phyloP scores from a whole-genome alignment of 35 echinoderm and acorn worm genomes.

The Ptychodera flava region DNA sequence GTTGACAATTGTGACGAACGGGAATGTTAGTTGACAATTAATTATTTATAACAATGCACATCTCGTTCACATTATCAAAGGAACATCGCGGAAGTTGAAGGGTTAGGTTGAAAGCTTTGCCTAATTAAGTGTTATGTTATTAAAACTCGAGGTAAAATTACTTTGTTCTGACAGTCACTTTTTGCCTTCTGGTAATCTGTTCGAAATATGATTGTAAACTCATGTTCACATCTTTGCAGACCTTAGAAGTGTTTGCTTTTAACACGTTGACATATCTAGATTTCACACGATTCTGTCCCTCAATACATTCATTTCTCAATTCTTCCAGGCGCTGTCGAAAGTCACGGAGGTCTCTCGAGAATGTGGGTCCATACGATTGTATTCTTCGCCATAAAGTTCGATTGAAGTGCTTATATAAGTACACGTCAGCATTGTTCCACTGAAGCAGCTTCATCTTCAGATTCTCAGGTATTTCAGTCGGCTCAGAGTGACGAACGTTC shows the following conservation, averaged over 20 bases:
- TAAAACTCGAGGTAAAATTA: too few relatives aligned
- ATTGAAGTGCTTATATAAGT: slow-evolving; percentile 22
- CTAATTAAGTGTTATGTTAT: too few relatives aligned
- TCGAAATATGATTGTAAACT: neutral
- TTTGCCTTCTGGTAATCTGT: neutral
- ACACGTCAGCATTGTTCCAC: slow-evolving; percentile 2
- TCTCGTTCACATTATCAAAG: too few relatives aligned
- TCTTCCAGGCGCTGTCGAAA: slow-evolving; percentile 6
- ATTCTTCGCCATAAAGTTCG: slow-evolving; percentile 13
- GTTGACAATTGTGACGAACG: too few relatives aligned
- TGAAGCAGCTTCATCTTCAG: neutral
- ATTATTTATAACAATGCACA: too few relatives aligned
- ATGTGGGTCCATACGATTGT: neutral
- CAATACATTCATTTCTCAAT: neutral
- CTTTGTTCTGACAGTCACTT: too few relatives aligned
- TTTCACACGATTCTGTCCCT: neutral
- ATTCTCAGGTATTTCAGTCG: neutral
- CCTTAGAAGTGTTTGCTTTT: neutral
- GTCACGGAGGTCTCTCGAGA: neutral
- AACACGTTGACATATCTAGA: neutral
- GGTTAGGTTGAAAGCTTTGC: too few relatives aligned
- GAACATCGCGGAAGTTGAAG: too few relatives aligned
- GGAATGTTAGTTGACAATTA: too few relatives aligned
- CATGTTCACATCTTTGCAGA: neutral
- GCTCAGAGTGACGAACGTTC: slow-evolving; percentile 3